Evolutionary conservation across 2,113 vertebrate species (phyloP).

Genomic region (Campylomormyrus numenius): DNA sequence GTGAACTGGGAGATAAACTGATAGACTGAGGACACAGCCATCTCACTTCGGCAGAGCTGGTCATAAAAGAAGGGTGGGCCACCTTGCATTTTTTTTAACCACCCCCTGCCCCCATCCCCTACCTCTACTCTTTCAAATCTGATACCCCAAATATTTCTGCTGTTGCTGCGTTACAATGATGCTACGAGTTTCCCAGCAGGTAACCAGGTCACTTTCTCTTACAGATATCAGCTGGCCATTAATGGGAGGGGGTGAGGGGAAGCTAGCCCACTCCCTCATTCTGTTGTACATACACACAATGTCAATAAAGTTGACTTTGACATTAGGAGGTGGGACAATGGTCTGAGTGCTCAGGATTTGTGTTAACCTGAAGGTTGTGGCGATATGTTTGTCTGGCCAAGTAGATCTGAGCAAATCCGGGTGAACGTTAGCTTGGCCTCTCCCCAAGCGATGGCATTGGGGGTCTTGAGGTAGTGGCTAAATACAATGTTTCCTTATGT

Average conservation of each 20-base stretch:
- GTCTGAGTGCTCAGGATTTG: background rate
- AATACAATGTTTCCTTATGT: background rate
- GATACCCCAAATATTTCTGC: background rate
- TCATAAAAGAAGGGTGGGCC: background rate
- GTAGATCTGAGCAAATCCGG: slow-evolving; percentile 31
- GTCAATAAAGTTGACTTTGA: background rate
- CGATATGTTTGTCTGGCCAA: background rate
- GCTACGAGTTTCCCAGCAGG: background rate
- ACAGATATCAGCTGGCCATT: background rate
- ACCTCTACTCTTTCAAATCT: background rate
- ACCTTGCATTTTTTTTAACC: background rate
- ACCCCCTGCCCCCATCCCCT: background rate
- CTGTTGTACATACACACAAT: background rate
- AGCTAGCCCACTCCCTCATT: background rate
- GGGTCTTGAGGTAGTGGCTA: slow-evolving; percentile 1
- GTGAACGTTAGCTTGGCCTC: background rate
- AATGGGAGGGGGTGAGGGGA: background rate
- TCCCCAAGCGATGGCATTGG: background rate
- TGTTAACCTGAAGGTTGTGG: slow-evolving; percentile 13
- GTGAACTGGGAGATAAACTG: background rate
- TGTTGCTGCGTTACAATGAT: background rate
- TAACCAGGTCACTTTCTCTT: background rate
- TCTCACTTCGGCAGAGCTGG: background rate
- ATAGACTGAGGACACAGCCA: background rate
- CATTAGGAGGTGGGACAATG: background rate